Evolutionary conservation across 2,888 invertebrate species (phyloP).

Genomic region (Thyatira batis): DNA sequence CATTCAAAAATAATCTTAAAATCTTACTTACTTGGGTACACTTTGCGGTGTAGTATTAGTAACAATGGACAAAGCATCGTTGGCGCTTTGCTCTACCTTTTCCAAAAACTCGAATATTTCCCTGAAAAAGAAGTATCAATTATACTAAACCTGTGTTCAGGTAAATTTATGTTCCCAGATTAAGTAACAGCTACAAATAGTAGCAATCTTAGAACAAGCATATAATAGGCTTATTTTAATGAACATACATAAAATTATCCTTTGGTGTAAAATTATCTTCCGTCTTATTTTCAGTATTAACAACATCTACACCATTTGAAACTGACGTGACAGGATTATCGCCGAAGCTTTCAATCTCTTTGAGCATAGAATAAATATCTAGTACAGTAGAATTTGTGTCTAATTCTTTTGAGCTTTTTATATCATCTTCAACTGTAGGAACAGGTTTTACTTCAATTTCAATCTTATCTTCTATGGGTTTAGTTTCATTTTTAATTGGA

Average conservation of each 20-base stretch:
- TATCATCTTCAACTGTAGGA: slow-evolving; percentile 9
- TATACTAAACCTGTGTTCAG: not conserved
- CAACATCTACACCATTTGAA: slow-evolving; percentile 30
- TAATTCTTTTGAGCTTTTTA: slow-evolving; percentile 47
- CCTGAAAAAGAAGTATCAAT: slow-evolving; percentile 56
- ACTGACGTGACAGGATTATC: slow-evolving; percentile 62
- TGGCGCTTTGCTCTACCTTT: slow-evolving; percentile 83
- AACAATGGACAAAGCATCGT: slow-evolving; percentile 72
- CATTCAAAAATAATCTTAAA: not conserved
- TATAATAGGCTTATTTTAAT: not conserved
- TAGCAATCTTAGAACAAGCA: no score
- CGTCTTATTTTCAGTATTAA: slow-evolving; percentile 42
- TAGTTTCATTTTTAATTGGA: slow-evolving; percentile 17
- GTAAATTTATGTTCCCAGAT: no score
- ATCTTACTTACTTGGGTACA: slow-evolving; percentile 63
- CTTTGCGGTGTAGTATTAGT: slow-evolving; percentile 65
- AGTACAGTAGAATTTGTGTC: slow-evolving; percentile 66
- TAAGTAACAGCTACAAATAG: not conserved
- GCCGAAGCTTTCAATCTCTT: slow-evolving; percentile 75
- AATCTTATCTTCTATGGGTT: slow-evolving; percentile 19
- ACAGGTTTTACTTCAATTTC: slow-evolving; percentile 12
- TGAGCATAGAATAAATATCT: slow-evolving; percentile 78
- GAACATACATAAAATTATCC: slow-evolving; percentile 62
- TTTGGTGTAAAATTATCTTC: slow-evolving; percentile 57
- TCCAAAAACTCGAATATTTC: slow-evolving; percentile 85